A percentile compares a stretch with the other conserved stretches of the same genome.
Conservation (phyloP, 2,797 vertebrate species). For the Chaetophractus vellerosus region DNA sequence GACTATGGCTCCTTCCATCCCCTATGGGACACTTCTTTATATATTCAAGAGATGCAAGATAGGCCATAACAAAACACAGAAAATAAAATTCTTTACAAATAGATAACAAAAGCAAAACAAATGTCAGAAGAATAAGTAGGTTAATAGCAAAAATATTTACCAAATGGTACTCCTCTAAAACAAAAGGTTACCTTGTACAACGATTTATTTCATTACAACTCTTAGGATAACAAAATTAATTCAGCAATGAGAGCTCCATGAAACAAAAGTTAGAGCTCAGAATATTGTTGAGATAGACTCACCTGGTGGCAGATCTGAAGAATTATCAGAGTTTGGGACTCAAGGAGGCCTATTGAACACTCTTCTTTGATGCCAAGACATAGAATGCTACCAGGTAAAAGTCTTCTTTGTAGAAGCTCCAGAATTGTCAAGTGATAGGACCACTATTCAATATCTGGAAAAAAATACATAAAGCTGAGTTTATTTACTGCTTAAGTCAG, state of each 20-base stretch:
- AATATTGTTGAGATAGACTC: neutral
- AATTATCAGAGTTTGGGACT: neutral
- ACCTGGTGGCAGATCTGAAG: neutral
- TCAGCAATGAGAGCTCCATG: neutral
- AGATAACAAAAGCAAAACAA: neutral
- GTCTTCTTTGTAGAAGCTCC: neutral
- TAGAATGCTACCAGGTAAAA: neutral
- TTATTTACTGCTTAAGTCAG: neutral
- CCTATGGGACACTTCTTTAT: neutral
- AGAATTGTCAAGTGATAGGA: neutral
- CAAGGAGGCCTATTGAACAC: neutral
- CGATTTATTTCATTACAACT: neutral
- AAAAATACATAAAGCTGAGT: neutral
- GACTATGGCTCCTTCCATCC: neutral
- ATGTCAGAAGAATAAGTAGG: neutral
- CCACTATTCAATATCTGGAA: neutral
- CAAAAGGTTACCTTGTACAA: neutral
- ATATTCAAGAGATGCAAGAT: neutral
- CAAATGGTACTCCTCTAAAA: neutral
- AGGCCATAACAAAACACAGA: neutral
- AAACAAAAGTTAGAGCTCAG: neutral
- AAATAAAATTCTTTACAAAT: neutral
- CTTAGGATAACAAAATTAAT: neutral
- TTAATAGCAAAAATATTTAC: neutral
- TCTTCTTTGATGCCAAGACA: neutral